A percentile compares a stretch with the other conserved stretches of the same genome.
phyloP scores from a whole-genome alignment of 2,113 vertebrate genomes.

The Nettapus auritus region DNA sequence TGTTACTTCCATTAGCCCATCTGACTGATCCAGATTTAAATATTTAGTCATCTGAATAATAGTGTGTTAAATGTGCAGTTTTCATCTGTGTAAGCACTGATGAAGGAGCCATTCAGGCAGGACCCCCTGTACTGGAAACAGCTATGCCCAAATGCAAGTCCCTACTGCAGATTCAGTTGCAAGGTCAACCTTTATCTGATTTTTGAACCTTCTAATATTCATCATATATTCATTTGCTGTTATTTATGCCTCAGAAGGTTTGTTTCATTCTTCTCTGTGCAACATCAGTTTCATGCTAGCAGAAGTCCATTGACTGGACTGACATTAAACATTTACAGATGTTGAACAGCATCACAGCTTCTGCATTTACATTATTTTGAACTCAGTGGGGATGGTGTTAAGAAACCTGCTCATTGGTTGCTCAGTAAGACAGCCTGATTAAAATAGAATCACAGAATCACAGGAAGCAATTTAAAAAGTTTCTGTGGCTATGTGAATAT shows the following conservation, averaged over 20 bases:
- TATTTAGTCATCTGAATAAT: neutral
- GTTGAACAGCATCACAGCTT: neutral
- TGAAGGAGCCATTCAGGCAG: neutral
- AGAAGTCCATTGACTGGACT: neutral
- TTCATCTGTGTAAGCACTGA: neutral
- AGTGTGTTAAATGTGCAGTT: neutral
- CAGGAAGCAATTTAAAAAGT: neutral
- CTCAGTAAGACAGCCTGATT: neutral
- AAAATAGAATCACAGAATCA: neutral
- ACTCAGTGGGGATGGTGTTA: neutral
- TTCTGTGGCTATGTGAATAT: neutral
- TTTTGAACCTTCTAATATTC: neutral
- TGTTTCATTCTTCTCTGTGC: neutral
- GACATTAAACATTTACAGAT: neutral
- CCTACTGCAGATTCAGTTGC: neutral
- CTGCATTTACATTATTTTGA: neutral
- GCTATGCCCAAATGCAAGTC: neutral
- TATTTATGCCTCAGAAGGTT: neutral
- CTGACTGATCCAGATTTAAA: neutral
- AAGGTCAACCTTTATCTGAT: neutral
- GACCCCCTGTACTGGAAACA: neutral
- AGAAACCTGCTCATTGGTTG: neutral
- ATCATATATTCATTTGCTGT: neutral
- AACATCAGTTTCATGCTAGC: neutral
- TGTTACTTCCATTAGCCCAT: neutral